Base-by-base conservation (phyloP, 2,113 vertebrate genomes). In the Hippocampus zosterae region DNA sequence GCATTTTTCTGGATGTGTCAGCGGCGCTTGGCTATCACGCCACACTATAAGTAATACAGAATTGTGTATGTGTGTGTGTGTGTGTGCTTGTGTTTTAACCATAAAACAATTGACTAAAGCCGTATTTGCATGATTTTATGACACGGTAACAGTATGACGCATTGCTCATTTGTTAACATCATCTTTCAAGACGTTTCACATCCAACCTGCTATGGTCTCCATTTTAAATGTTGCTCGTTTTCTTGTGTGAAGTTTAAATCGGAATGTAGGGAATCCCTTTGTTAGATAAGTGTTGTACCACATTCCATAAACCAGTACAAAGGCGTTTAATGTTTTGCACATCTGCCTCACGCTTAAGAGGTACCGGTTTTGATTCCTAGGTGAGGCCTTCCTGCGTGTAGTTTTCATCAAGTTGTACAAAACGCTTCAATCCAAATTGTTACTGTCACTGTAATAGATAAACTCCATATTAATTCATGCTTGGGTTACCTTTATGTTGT, bases 1-100 rank as follows among this genome's bases (percentile, higher is more conserved):
- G 82, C 85, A 73, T 86, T 85, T 86, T 62, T 83, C 65, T 85
- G 80, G 77, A 84, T 84, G 79, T 84, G 80, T 84, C 84, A 88
- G 79, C 75, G 66, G 64, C 23, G 81, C 68, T 65, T 21, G 71
- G 66, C 69, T 81, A 67, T 79, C 75, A 75, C 72, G 73, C 69
- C 46, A 71, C 72, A 72, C 61, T 55, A 68, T 42, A 67, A 67
- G 57, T 62, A 33, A 40, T 76, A 72, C 77, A 65, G 67, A 77
- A 76, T 73, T 69, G 23, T 8, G 48, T 78, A 76, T 82, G 65
- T 50, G 67, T 80, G 48, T 78, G 76, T 82, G 65, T 50, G 67
- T 80, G 12, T 50, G 11, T 8, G 25, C n/a, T 21, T 50, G 25
- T 65, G 1, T 42, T 41, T 48, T 64, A 15, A 37, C 27, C 15